These are phyloP conservation scores for Sus cebifrons DNA, from an alignment of 2,797 vertebrate species.

Conservation along the genomic window DNA sequence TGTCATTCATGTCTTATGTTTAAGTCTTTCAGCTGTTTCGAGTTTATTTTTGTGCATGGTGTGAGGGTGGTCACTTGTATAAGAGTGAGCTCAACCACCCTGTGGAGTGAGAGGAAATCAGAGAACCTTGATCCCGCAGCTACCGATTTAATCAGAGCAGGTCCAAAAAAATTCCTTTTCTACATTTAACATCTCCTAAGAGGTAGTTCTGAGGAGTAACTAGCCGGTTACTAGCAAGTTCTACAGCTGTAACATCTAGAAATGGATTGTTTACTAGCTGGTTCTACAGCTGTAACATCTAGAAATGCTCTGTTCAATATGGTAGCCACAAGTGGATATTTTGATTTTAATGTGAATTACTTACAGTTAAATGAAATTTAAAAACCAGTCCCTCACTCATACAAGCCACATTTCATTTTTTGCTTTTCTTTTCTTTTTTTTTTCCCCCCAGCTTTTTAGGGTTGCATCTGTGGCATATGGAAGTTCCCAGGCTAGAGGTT, in stretches of 20 bases:
- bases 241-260: background rate
- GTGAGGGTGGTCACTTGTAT: no score
- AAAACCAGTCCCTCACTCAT: background rate
- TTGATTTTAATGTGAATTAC: conserved; percentile 41
- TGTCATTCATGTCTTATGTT: no score
- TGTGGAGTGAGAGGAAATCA: background rate
- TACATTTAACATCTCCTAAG: background rate
- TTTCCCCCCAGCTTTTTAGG: no score
- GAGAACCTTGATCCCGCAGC: background rate
- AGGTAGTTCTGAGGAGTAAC: background rate
- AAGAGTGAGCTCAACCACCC: background rate
- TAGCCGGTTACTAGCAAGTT: background rate
- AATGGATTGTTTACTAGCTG: no score
- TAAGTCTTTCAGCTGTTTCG: no score
- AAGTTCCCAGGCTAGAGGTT: no score
- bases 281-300: background rate
- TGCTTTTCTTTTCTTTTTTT: no score
- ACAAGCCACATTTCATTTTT: background rate
- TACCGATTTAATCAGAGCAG: background rate
- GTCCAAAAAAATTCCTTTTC: conserved; percentile 10
- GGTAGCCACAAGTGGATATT: background rate
- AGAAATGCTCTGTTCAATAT: background rate
- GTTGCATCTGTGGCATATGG: no score
- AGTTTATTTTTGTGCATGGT: no score
- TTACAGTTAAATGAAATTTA: conserved; percentile 20